phyloP scores from a whole-genome alignment of 2,113 vertebrate genomes.

The Bos taurus region ARS-UCD2.0 NC_037331.1:14786501-14787000 shows the following conservation, averaged over 20 bases:
- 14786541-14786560: too few species aligned
- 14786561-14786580: too few species aligned
- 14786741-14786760: not conserved
- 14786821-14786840: not conserved
- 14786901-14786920: not conserved
- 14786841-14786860: not conserved
- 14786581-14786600: too few species aligned
- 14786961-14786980: not conserved
- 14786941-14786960: not conserved
- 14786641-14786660: not conserved
- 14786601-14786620: too few species aligned
- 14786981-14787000: not conserved
- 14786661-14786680: not conserved
- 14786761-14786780: not conserved
- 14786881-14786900: not conserved
- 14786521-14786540: too few species aligned
- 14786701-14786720: not conserved
- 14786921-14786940: not conserved
- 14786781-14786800: not conserved
- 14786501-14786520: too few species aligned
- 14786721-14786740: not conserved
- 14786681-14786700: not conserved
- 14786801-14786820: not conserved
- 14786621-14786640: too few species aligned
- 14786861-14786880: not conserved